These are phyloP conservation scores for Atta cephalotes DNA, from an alignment of 1,140 invertebrate species.

Conservation along the genomic window DNA sequence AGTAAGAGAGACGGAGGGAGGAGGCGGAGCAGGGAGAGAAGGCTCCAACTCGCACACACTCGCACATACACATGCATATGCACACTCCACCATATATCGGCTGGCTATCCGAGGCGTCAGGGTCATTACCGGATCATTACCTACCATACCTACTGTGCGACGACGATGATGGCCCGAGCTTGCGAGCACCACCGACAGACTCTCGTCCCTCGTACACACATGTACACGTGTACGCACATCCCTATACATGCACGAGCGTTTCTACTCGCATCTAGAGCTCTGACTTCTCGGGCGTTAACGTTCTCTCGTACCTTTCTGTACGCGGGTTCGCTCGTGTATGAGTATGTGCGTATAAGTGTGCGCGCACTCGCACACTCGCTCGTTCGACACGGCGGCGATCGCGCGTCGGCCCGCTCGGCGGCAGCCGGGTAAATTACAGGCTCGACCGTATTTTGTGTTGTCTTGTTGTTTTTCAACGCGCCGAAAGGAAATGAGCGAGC, in stretches of 20 bases:
- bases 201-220: not conserved
- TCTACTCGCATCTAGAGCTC: slow-evolving; percentile 31
- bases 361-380: not conserved
- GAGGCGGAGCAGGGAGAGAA: slow-evolving; percentile 53
- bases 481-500: slow-evolving; percentile 87
- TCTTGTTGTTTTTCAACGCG: slow-evolving; percentile 87
- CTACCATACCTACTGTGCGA: slow-evolving; percentile 85
- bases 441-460: slow-evolving; percentile 85
- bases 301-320: not conserved
- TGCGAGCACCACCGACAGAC: slow-evolving; percentile 65
- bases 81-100: slow-evolving; percentile 33
- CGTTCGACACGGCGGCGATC: slow-evolving; percentile 51
- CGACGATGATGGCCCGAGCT: slow-evolving; percentile 78
- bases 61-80: not conserved
- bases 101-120: slow-evolving; percentile 80
- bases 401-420: slow-evolving; percentile 80
- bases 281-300: slow-evolving; percentile 64
- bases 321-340: not conserved
- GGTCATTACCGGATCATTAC: slow-evolving; percentile 86
- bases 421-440: slow-evolving; percentile 86
- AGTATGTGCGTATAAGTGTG: not conserved
- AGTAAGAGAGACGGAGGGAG: slow-evolving; percentile 20
- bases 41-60: not conserved
- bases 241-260: slow-evolving; percentile 14
- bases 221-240: not conserved